These are phyloP conservation scores for Saiga tatarica DNA, from an alignment of 2,113 vertebrate species.

Conservation along the genomic window DNA sequence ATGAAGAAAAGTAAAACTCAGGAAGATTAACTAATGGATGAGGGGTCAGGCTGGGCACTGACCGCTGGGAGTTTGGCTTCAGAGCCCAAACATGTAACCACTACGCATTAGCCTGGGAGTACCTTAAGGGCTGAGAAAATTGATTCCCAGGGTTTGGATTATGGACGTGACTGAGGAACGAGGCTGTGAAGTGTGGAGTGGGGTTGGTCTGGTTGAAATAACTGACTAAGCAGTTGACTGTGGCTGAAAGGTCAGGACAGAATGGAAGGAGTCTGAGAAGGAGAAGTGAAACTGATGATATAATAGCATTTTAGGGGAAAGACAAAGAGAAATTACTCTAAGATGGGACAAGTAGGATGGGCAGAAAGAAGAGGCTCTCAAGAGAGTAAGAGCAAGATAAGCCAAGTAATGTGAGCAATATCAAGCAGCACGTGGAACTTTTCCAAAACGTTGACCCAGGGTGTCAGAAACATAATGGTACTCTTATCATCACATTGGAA, in stretches of 20 bases:
- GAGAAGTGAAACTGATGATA: background rate
- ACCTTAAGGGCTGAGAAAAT: background rate
- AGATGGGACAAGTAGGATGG: background rate
- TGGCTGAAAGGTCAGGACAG: background rate
- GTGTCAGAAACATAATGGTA: background rate
- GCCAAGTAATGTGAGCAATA: background rate
- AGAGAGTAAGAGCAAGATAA: background rate
- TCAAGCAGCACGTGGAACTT: background rate
- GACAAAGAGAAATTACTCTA: background rate
- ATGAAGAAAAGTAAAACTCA: background rate
- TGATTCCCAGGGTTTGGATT: background rate
- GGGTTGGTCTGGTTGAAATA: background rate
- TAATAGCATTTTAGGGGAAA: background rate
- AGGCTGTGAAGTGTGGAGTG: background rate
- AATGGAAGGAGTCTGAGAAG: background rate
- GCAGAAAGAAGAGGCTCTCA: background rate
- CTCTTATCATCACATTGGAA: background rate
- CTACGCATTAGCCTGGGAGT: background rate
- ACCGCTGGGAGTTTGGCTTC: background rate
- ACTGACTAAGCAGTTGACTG: background rate
- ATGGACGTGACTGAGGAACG: background rate
- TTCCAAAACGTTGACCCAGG: background rate
- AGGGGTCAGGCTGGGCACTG: background rate
- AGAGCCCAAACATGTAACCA: background rate
- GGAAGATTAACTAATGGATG: background rate